Evolutionary conservation across 37 sponge, comb jelly and placozoan species (phyloP), one percentile per base, ranked within the genome.

Genomic region (Bolinopsis microptera): DNA sequence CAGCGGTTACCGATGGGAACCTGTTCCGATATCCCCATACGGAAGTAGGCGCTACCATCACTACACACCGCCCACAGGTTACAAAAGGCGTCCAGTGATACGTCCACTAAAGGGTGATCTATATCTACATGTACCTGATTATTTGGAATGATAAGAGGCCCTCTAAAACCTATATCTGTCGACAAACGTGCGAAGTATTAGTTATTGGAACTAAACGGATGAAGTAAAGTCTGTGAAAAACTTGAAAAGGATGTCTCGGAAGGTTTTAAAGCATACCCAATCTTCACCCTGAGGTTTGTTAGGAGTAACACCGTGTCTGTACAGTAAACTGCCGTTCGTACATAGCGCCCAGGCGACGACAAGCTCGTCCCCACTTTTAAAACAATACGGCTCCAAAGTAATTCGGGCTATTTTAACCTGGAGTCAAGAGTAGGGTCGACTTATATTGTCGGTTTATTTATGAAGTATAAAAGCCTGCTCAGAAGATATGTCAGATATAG

Each of bases 51-150:
- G 22, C 82, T 80, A 1, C 82, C 82, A 22, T 80, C 82, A 33
- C 38, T 35, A 34, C 82, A 80, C 37, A 80, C 82, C 21, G 82
- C 82, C 82, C 82, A 80, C 82, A 80, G 37, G 82, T 80, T 80
- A 36, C 22, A 21, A 36, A 80, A 80, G 37, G 37, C 82, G 30
- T 80, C 82, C 2, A 80, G 32, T 30, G 82, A 80, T 2, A 80
- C 32, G 38, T 80, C 82, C 23, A 80, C 37, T 1, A 80, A 36
- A 22, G 82, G 82, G 38, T 80, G 82, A 22, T 80, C 82, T 13
- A 35, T 80, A 33, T 80, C 82, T 3, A 80, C 82, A 8, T 33
- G 38, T 33, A 80, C 37, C 82, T 72, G 8, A 27, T n/a, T n/a
- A n/a, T n/a, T n/a, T 22, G 68, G 13, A n/a, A n/a, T n/a, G n/a